These are phyloP conservation scores for Philhelius pedissequus DNA, from an alignment of 2,888 invertebrate species.

Conservation along the genomic window DNA sequence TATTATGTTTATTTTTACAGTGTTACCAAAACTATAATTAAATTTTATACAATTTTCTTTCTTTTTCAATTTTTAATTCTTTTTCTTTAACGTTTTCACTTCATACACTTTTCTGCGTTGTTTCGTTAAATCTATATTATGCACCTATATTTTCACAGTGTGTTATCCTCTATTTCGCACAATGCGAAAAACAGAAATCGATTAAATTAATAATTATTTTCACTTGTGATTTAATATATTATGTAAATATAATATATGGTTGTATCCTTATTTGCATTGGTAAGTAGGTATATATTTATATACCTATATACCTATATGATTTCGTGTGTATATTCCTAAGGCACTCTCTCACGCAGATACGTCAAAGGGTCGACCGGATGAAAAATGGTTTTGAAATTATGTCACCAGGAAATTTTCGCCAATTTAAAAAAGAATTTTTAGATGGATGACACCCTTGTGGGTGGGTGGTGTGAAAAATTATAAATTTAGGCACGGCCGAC, in stretches of 20 bases:
- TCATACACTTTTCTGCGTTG: conserved; percentile 12
- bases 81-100: not conserved
- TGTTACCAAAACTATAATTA: conserved; percentile 58
- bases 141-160: conserved; percentile 33
- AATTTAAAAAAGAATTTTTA: not conserved
- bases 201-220: conserved; percentile 35
- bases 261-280: conserved; percentile 61
- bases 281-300: too few species aligned
- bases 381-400: conserved; percentile 38
- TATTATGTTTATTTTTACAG: conserved; percentile 76
- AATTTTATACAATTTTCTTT: not conserved
- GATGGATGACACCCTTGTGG: conserved; percentile 14
- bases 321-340: conserved; percentile 39
- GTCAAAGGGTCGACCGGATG: conserved; percentile 42
- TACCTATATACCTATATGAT: not conserved
- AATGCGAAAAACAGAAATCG: conserved; percentile 50
- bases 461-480: conserved; percentile 2
- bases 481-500: conserved; percentile 25
- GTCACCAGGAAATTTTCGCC: conserved; percentile 29
- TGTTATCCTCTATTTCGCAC: conserved; percentile 40
- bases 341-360: conserved; percentile 60
- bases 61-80: not conserved
- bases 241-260: conserved; percentile 29
- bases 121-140: not conserved
- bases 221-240: conserved; percentile 23